These are phyloP conservation scores for Zophobas atratus DNA, from an alignment of 1,140 invertebrate genomes.

Conservation along the genomic window DNA sequence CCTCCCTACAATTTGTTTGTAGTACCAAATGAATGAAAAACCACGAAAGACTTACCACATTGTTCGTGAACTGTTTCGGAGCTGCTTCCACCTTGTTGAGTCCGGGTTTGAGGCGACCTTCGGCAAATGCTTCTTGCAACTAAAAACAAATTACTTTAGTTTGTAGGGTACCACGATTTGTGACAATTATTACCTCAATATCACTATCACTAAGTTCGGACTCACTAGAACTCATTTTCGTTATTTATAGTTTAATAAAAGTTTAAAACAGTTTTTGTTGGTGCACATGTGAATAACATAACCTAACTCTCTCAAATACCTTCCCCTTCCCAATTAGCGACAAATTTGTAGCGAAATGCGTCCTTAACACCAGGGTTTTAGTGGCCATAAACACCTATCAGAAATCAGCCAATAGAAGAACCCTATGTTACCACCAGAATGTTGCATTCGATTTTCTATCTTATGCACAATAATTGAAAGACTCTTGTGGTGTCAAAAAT, in stretches of 20 bases:
- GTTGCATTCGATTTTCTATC: too few relatives aligned
- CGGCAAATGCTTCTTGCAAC: conserved; percentile 88
- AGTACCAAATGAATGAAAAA: conserved; percentile 9
- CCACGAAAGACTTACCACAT: conserved; percentile 70
- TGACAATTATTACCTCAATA: conserved; percentile 66
- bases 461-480: too few relatives aligned
- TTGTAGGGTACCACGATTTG: conserved; percentile 7
- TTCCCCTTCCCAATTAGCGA: background rate
- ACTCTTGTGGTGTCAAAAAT: too few relatives aligned
- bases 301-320: conserved; percentile 8
- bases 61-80: conserved; percentile 76
- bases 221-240: conserved; percentile 59
- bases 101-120: conserved; percentile 86
- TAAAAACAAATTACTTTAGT: conserved; percentile 63
- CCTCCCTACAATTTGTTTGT: conserved; percentile 69
- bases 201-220: conserved; percentile 68
- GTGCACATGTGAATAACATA: conserved; percentile 22
- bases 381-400: too few relatives aligned
- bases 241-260: background rate
- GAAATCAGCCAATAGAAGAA: too few relatives aligned
- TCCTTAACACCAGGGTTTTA: too few relatives aligned
- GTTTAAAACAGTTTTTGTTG: background rate
- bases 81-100: conserved; percentile 79
- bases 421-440: too few relatives aligned
- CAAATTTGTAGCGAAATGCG: background rate